A percentile compares a stretch with the other conserved stretches of the same genome.
Evolutionary conservation across 2,888 invertebrate genomes (phyloP).

Genomic region (Pammene aurita): DNA sequence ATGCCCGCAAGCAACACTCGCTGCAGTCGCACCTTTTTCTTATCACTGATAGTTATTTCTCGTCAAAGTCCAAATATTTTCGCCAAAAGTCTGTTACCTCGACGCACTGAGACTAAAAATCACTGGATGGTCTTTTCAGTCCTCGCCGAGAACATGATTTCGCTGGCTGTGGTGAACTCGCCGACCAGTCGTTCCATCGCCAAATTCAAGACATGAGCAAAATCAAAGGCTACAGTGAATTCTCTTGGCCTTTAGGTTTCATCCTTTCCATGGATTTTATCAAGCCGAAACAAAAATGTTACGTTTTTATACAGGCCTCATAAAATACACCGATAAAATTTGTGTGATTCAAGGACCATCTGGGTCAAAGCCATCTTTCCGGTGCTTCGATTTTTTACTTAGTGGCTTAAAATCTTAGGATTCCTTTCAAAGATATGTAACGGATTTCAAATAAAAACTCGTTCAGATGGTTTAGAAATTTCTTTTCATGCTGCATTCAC

Average conservation of each 20-base stretch:
- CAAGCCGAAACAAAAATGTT: neutral
- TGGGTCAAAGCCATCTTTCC: neutral
- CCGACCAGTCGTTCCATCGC: neutral
- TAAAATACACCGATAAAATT: conserved; percentile 4
- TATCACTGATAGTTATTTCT: conserved; percentile 1
- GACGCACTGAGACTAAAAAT: conserved; percentile 13
- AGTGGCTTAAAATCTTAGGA: neutral
- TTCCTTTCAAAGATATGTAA: neutral
- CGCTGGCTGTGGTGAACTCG: neutral
- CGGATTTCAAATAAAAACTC: neutral
- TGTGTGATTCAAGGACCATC: neutral
- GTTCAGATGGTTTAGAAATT: neutral
- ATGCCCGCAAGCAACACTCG: neutral
- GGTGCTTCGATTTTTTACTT: neutral
- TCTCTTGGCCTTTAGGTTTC: neutral
- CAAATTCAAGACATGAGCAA: neutral
- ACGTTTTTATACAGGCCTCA: neutral
- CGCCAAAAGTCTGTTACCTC: conserved; percentile 4
- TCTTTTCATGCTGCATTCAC: neutral
- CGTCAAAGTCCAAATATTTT: conserved; percentile 1
- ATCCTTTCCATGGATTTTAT: conserved; percentile 19
- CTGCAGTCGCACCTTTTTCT: neutral
- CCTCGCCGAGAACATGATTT: conserved; percentile 14
- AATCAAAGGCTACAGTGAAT: neutral
- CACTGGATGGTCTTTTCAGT: neutral